Evolutionary conservation across 2,113 vertebrate species (phyloP), one percentile per base, ranked within the genome.

Genomic region (Morone saxatilis): DNA sequence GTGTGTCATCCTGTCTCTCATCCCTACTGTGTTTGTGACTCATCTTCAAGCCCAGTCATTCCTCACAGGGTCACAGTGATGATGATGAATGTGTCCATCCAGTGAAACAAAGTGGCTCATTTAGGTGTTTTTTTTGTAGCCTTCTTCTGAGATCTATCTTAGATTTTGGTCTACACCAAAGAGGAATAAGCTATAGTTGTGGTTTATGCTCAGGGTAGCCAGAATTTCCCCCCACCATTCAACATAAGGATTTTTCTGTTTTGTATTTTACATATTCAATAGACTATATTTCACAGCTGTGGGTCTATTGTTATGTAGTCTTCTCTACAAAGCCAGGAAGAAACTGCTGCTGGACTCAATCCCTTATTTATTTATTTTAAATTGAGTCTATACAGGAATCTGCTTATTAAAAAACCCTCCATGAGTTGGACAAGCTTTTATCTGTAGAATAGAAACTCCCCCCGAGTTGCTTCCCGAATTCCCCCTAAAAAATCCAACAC

Each of bases 401-500:
- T 48, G 12, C 8, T 48, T 1, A 48, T 25, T 38, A 48, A 67
- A 67, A 67, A 51, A 31, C 45, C 31, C 47, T 5, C 2, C 40
- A 31, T 38, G 22, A 25, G 11, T 47, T 31, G 31, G 31, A 31
- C 31, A 51, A 19, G 11, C 41, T 50, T 78, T 61, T 53, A 8
- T 66, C 53, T 53, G 8, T 45, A 47, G 9, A 47, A 43, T 13
- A 6, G 40, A 31, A 69, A 61, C 3, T 70, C 53, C 51, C 60
- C 60, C 31, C 0, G 12, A 36, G 6, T 80, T 77, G 4, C 17
- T 62, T 82, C 72, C 50, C 0, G 5, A 83, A 72, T 76, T 80
- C 68, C 71, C 78, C 72, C 40, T 4, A 31, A 25, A 48, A 70
- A 82, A 63, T 17, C 31, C 31, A 31, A 31, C 67, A 63, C 59